Evolutionary conservation across 1,140 invertebrate genomes (phyloP), one percentile per base, ranked within the genome.

Genomic region (Megalopta genalis): DNA sequence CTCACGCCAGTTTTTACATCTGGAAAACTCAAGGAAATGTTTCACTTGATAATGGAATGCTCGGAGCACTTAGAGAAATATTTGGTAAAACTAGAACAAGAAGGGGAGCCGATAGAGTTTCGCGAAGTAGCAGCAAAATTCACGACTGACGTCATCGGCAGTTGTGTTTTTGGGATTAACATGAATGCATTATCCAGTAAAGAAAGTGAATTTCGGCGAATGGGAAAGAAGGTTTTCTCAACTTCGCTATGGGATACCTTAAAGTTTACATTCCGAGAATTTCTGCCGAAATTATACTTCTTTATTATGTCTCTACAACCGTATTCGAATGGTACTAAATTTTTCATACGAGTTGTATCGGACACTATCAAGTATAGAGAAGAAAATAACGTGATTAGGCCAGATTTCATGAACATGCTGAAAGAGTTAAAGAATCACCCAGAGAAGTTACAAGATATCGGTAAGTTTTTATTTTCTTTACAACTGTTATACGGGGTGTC

Each of bases 71-170:
- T 94, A 18, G 88, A 91, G 64, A 14, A 87, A n/a, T 88, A 91
- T 46, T 77, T 92, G 2, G 86, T 90, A 5, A 79, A 90, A n/a
- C 27, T 90, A 12, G 60, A 85, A 46, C 77, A 83, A 14, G 54
- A 25, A 1, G 89, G 90, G 32, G 85, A 87, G 1, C 2, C 25
- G 9, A 85, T 94, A 14, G 93, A 94, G 57, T 89, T 93, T 4
- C 92, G 93, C 82, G 92, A 94, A 39, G 62, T 93, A 0, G 84
- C 92, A 18, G 91, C 89, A 0, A 90, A 91, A 23, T 94, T 92
- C 72, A 92, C 93, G 0, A 94, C 92, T 8, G 94, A 95, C 82
- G 90, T 94, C 0, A 94, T 95, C 49, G 94, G 92, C 0, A 92
- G 23, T 14, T 84, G 80, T 10, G 67, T 16, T 0, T 84, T 84